Conservation (phyloP, 2,113 vertebrate genomes). For the Malurus alboscapulatus region DNA sequence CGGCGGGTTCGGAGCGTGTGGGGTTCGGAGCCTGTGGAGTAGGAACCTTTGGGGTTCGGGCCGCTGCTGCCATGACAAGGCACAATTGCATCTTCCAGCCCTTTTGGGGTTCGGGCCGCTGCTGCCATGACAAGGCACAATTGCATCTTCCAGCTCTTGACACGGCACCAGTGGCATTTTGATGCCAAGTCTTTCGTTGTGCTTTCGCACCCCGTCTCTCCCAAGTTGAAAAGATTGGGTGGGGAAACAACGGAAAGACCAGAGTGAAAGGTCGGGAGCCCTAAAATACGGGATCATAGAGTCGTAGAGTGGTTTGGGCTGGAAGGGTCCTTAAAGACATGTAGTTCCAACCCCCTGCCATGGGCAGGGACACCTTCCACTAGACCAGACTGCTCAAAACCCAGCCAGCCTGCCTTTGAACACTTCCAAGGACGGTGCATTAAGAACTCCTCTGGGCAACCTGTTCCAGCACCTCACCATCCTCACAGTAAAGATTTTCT, state of each 20-base stretch:
- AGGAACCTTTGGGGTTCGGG: accelerated
- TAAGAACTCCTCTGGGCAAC: background rate
- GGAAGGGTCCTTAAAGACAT: background rate
- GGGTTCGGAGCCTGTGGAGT: too few relatives aligned
- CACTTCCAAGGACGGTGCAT: background rate
- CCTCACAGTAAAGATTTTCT: background rate
- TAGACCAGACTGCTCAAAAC: background rate
- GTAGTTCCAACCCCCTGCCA: accelerated
- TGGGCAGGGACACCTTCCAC: background rate
- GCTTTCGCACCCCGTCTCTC: accelerated
- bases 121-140: accelerated
- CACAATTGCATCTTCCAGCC: accelerated
- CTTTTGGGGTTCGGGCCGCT: accelerated
- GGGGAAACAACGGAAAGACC: accelerated
- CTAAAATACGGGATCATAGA: accelerated
- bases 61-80: accelerated
- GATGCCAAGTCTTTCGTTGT: accelerated
- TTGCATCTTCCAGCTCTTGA: accelerated
- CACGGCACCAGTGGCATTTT: accelerated
- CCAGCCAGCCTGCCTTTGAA: background rate
- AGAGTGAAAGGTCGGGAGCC: accelerated
- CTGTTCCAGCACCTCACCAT: background rate
- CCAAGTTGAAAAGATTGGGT: background rate
- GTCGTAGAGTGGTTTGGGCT: background rate
- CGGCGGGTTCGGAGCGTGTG: too few relatives aligned